phyloP scores from a whole-genome alignment of 2,888 invertebrate genomes.

The Tinea pellionella region DNA sequence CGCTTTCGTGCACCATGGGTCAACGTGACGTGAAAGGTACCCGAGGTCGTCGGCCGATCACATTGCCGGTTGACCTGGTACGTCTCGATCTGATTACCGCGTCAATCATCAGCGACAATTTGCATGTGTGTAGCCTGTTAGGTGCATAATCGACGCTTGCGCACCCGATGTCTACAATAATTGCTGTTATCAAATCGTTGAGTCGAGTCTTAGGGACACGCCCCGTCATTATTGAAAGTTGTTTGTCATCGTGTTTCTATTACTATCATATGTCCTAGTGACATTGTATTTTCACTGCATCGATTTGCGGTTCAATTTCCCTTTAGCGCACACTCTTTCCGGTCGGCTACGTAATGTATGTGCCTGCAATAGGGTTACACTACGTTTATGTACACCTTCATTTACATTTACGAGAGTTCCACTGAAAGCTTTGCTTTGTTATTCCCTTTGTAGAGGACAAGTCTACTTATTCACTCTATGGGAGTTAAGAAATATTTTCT shows the following conservation, averaged over 20 bases:
- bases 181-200: slow-evolving; percentile 37
- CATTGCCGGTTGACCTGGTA: slow-evolving; percentile 43
- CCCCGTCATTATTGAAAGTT: background rate
- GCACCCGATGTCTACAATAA: slow-evolving; percentile 24
- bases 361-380: background rate
- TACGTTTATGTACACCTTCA: background rate
- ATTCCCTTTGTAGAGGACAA: background rate
- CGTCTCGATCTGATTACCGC: slow-evolving; percentile 64
- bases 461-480: background rate
- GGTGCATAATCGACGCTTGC: slow-evolving; percentile 16
- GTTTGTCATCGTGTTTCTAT: background rate
- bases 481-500: background rate
- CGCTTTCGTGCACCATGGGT: slow-evolving; percentile 9
- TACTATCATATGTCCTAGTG: background rate
- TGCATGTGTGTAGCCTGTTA: slow-evolving; percentile 47
- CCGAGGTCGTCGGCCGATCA: slow-evolving; percentile 12
- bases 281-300: background rate
- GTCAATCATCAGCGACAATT: slow-evolving; percentile 48
- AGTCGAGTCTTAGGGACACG: slow-evolving; percentile 20
- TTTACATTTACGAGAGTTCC: slow-evolving; percentile 1
- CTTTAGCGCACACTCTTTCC: slow-evolving; percentile 29
- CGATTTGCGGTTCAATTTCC: slow-evolving; percentile 32
- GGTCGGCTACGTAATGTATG: slow-evolving; percentile 20
- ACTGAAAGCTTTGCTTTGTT: slow-evolving; percentile 9
- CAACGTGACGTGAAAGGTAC: slow-evolving; percentile 11